Conservation (phyloP, 2,113 vertebrate genomes). For the Cyprinodon tularosa region DNA sequence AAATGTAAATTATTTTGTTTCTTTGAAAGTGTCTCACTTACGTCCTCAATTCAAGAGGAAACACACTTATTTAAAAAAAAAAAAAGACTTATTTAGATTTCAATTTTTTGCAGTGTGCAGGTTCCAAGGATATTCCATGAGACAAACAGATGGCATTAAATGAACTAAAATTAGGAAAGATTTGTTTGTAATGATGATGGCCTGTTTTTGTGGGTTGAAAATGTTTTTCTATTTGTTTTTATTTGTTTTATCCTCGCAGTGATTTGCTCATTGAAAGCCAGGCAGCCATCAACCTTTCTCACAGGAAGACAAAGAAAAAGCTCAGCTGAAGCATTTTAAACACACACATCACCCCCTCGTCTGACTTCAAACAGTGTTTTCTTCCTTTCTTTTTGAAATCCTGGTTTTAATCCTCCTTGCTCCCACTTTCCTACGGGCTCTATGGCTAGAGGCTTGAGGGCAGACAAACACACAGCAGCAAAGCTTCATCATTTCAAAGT, state of each 20-base stretch:
- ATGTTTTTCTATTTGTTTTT: neutral
- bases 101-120: too few species aligned
- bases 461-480: constrained; percentile 26
- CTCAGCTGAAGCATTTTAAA: neutral
- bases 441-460: constrained; percentile 12
- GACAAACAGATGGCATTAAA: neutral
- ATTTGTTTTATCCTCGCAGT: constrained; percentile 16
- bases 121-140: neutral
- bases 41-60: too few species aligned
- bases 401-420: constrained; percentile 2
- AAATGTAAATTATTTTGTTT: too few species aligned
- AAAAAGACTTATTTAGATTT: too few species aligned
- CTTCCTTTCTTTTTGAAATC: constrained; percentile 2
- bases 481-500: constrained; percentile 48
- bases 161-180: neutral
- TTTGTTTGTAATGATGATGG: neutral
- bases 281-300: constrained; percentile 10
- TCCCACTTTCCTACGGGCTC: neutral
- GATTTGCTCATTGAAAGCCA: constrained; percentile 6
- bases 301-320: neutral
- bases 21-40: too few species aligned
- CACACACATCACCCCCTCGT: neutral
- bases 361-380: constrained; percentile 24
- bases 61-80: too few species aligned
- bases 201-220: constrained; percentile 3